phyloP scores from a whole-genome alignment of 2,888 invertebrate species.

The Melanophora roralis region DNA sequence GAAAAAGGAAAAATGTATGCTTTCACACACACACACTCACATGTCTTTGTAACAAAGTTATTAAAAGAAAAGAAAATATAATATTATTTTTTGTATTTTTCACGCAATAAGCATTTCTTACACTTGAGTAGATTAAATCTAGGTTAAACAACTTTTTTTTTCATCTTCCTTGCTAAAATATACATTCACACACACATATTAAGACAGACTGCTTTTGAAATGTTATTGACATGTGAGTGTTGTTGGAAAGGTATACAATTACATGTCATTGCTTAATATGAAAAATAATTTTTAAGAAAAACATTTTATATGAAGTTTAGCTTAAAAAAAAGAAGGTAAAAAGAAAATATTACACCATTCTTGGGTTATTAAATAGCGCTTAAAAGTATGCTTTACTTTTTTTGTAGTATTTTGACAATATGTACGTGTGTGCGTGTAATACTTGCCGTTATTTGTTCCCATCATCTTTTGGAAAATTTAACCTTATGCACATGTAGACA shows the following conservation, averaged over 20 bases:
- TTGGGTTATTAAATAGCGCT: constrained; percentile 24
- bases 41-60: constrained; percentile 12
- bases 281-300: not conserved
- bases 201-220: not conserved
- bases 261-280: constrained; percentile 14
- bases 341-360: constrained; percentile 10
- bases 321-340: not conserved
- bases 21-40: not conserved
- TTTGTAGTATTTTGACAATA: not conserved
- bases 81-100: not conserved
- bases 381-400: constrained; percentile 39
- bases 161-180: not conserved
- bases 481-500: constrained; percentile 36
- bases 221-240: constrained; percentile 15
- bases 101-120: not conserved
- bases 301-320: not conserved
- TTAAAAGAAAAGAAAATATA: constrained; percentile 5
- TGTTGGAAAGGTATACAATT: constrained; percentile 17
- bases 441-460: not conserved
- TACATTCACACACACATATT: not conserved
- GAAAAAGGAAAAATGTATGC: not conserved
- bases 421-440: not conserved
- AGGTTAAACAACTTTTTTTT: constrained; percentile 35
- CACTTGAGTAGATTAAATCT: constrained; percentile 35
- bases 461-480: constrained; percentile 22